These are phyloP conservation scores for Psilanteris sp. DNA, from an alignment of 1,140 invertebrate species.

Conservation along the genomic window DNA sequence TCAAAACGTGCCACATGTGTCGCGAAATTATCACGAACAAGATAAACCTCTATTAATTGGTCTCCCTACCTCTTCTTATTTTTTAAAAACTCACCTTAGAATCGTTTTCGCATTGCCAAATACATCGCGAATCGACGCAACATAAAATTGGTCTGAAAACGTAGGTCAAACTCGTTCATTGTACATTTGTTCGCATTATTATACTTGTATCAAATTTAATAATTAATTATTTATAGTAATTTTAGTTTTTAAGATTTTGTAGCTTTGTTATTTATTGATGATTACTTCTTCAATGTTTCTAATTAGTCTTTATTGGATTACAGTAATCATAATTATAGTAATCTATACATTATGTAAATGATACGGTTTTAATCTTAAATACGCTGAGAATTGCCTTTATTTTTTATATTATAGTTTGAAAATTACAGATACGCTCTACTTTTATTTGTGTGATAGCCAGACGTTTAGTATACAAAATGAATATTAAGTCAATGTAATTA, in stretches of 20 bases:
- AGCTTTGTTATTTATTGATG: not conserved
- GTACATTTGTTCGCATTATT: not conserved
- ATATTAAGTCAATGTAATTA: too few relatives aligned
- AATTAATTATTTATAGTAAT: not conserved
- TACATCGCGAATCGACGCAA: slow-evolving; percentile 3
- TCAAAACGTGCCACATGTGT: slow-evolving; percentile 95
- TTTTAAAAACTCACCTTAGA: slow-evolving; percentile 1
- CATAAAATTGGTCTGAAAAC: slow-evolving; percentile 36
- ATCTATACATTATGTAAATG: too few relatives aligned
- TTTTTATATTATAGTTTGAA: too few relatives aligned
- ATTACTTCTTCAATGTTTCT: too few relatives aligned
- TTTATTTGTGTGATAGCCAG: too few relatives aligned
- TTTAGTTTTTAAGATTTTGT: not conserved
- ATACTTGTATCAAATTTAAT: too few relatives aligned
- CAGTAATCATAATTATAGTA: too few relatives aligned
- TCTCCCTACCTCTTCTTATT: not conserved
- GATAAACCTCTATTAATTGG: slow-evolving; percentile 87
- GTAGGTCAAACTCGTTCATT: slow-evolving; percentile 2
- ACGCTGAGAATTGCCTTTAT: too few relatives aligned
- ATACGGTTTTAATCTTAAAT: too few relatives aligned
- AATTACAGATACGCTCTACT: too few relatives aligned
- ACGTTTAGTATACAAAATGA: too few relatives aligned
- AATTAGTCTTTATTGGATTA: too few relatives aligned
- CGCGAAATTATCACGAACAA: slow-evolving; percentile 92
- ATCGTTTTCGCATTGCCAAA: slow-evolving; percentile 32